These are phyloP conservation scores for Reinhardtius hippoglossoides DNA, from an alignment of 2,113 vertebrate species.

Conservation along the genomic window DNA sequence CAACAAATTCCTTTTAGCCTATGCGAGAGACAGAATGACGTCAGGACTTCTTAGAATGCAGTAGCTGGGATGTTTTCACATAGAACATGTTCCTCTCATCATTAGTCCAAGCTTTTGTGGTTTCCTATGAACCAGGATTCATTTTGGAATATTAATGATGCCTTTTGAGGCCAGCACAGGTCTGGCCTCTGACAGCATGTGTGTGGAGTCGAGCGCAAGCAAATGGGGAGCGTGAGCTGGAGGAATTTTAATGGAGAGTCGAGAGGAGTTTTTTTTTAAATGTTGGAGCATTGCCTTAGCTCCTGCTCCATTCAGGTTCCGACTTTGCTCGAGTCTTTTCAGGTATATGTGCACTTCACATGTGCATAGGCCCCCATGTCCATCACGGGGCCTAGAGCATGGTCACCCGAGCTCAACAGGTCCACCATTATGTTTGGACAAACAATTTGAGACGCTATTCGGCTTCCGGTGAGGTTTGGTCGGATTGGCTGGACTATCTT, in stretches of 20 bases:
- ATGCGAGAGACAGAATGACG: background rate
- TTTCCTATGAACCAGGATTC: constrained; percentile 23
- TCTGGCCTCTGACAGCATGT: constrained; percentile 1
- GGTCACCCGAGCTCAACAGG: too few species aligned
- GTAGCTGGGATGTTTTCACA: too few species aligned
- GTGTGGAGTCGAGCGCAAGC: background rate
- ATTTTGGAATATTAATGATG: constrained; percentile 47
- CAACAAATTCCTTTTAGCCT: too few species aligned
- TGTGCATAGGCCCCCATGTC: too few species aligned
- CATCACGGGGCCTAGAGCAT: too few species aligned
- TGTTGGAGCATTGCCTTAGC: background rate
- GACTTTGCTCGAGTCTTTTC: background rate
- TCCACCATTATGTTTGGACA: too few species aligned
- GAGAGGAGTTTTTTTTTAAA: background rate
- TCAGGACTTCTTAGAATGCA: background rate
- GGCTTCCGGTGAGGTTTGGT: too few species aligned
- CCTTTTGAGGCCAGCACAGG: constrained; percentile 18
- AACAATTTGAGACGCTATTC: too few species aligned
- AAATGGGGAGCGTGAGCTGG: background rate
- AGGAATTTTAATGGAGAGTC: background rate
- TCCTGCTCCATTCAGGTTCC: too few species aligned
- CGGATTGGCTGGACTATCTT: too few species aligned
- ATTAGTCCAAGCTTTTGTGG: constrained; percentile 13
- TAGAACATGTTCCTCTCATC: background rate
- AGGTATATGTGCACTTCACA: background rate